Evolutionary conservation across 2,113 vertebrate genomes (phyloP), one percentile per base, ranked within the genome.

Genomic region (Raja brachyura): DNA sequence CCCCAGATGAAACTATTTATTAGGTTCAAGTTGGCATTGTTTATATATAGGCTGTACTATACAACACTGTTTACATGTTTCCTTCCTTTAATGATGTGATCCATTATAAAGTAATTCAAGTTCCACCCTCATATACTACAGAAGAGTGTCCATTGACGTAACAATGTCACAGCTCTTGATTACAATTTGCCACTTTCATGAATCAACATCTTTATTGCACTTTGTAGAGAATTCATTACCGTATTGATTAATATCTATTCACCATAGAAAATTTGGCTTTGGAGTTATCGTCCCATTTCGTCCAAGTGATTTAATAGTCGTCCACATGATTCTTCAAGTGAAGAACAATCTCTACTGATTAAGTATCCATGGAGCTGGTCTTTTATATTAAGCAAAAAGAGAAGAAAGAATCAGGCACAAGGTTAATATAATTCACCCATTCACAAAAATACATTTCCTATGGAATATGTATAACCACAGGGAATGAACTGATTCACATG

Each of bases 321-420:
- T 66, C 28, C 54, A 25, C 79, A 54, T 28, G 16, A 66, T 88
- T 63, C 85, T 96, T 96, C 96, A 98, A 98, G 98, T 98, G 97
- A 97, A 97, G 97, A 97, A 95, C 95, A 97, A 97, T 97, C 95
- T 96, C 95, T 97, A 98, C 98, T 97, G 97, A 98, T 98, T 97
- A 95, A 94, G 94, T 93, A 94, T 96, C 95, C 96, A 95, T 95
- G 97, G 96, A 97, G 96, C 94, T 75, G 93, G 94, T 96, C 95
- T 96, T 96, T 96, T 96, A 94, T 94, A 94, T 95, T 95, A 93
- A 75, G 94, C 66, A 93, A 94, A 95, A 96, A 95, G 94, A 94
- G 94, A 94, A 94, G 94, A 96, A 95, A 94, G 94, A 94, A 94
- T 95, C 94, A 94, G 94, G 94, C 94, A 95, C 93, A 95, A 94